Evolutionary conservation across 2,113 vertebrate genomes (phyloP).

Genomic region (Zeus faber): DNA sequence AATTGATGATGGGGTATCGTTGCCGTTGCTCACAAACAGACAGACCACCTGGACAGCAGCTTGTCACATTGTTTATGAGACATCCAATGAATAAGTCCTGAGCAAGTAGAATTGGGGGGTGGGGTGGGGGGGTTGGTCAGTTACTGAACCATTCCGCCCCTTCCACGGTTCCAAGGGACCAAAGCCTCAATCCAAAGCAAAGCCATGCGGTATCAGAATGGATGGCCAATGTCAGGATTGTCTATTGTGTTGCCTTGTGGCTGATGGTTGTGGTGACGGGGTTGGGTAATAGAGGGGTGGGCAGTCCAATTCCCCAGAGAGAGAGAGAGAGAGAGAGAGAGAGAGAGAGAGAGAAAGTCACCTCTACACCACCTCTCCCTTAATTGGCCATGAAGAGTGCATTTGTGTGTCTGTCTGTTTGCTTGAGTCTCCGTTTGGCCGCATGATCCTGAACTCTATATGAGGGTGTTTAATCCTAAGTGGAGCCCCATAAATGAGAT

Average conservation of each 20-base stretch:
- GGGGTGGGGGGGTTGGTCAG: too few species aligned
- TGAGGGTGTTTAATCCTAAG: constrained; percentile 1
- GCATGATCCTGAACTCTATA: neutral
- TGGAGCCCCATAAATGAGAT: constrained; percentile 1
- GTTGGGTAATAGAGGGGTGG: constrained; percentile 7
- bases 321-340: constrained; percentile 5
- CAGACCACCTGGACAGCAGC: too few species aligned
- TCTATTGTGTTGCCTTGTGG: constrained; percentile 48
- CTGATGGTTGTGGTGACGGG: constrained; percentile 46
- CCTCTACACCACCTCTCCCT: neutral
- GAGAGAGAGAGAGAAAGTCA: constrained; percentile 4
- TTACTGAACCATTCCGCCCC: constrained; percentile 25
- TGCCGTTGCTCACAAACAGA: too few species aligned
- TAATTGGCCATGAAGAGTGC: neutral
- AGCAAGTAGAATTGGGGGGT: too few species aligned
- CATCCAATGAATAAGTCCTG: too few species aligned
- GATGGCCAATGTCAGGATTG: constrained; percentile 45
- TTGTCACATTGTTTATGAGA: too few species aligned
- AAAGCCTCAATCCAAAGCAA: constrained; percentile 19
- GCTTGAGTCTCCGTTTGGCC: neutral
- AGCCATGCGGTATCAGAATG: constrained; percentile 38
- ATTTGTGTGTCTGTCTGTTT: too few species aligned
- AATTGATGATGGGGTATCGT: too few species aligned
- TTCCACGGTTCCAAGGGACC: constrained; percentile 26
- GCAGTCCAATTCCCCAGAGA: too few species aligned